Conservation (phyloP, 2,113 vertebrate species). For the Sturnus vulgaris region DNA sequence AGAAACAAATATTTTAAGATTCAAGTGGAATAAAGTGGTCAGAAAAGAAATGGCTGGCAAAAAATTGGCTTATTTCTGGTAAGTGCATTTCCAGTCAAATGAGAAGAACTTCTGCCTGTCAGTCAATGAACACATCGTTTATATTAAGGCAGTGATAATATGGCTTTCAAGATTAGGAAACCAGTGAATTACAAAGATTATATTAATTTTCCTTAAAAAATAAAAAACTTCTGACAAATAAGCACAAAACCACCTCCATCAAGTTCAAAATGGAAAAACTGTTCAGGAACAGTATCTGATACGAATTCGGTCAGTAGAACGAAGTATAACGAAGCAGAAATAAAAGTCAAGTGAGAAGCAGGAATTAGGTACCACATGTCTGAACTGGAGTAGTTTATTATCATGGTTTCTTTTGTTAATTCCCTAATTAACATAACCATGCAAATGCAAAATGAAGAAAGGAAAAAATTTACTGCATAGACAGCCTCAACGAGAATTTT, state of each 20-base stretch:
- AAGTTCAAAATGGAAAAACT: not conserved
- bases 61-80: not conserved
- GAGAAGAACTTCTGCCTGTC: not conserved
- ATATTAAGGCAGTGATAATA: not conserved
- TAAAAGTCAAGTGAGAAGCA: not conserved
- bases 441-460: not conserved
- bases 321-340: not conserved
- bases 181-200: not conserved
- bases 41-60: constrained; percentile 12
- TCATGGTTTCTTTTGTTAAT: not conserved
- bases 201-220: constrained; percentile 1
- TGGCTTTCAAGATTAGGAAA: constrained; percentile 12
- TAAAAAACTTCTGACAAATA: not conserved
- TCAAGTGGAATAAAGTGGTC: not conserved
- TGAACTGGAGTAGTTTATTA: not conserved
- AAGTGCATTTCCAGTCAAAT: constrained; percentile 7
- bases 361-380: not conserved
- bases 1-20: constrained; percentile 58
- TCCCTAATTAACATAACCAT: not conserved
- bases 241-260: not conserved
- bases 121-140: not conserved
- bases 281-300: not conserved
- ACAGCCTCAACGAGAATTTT: not conserved
- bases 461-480: not conserved
- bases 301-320: not conserved